Percentiles rank a stretch among this genome's conserved stretches.
Conservation (phyloP, 2,113 vertebrate species). For the Albula goreensis region DNA sequence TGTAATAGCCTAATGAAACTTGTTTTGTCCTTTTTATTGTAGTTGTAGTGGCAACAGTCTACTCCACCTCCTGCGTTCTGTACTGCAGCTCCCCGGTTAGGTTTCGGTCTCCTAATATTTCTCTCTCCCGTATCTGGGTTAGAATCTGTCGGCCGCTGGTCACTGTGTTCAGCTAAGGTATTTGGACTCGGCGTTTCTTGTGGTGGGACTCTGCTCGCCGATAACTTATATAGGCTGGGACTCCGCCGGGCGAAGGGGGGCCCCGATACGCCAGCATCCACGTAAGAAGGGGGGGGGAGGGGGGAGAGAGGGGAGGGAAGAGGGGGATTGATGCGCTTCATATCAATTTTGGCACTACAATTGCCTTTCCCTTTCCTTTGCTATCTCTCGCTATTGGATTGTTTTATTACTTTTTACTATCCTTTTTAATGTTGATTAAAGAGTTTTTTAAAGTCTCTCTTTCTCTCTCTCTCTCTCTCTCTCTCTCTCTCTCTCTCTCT, state of each 20-base stretch:
- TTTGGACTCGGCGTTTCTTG: constrained; percentile 75
- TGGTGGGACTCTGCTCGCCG: constrained; percentile 74
- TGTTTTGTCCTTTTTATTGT: neutral
- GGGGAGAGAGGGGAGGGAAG: constrained; percentile 49
- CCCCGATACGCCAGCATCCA: constrained; percentile 78
- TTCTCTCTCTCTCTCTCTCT: constrained; percentile 58
- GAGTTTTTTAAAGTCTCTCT: constrained; percentile 12
- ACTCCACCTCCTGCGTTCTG: constrained; percentile 29
- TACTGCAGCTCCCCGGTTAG: constrained; percentile 66
- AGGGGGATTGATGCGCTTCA: constrained; percentile 53
- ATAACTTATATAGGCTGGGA: constrained; percentile 80
- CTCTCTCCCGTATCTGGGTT: constrained; percentile 59
- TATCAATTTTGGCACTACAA: constrained; percentile 55
- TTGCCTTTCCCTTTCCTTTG: constrained; percentile 55
- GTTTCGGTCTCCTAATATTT: constrained; percentile 53
- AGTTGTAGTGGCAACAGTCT: neutral
- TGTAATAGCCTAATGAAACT: neutral
- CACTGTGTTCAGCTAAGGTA: constrained; percentile 70
- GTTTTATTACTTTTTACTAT: neutral
- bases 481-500: neutral
- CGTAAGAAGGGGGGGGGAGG: constrained; percentile 66
- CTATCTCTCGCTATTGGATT: constrained; percentile 25
- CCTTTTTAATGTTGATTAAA: neutral
- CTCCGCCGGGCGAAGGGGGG: constrained; percentile 72
- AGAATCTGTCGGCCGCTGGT: constrained; percentile 59